Base-by-base conservation (phyloP, 2,888 invertebrate genomes). In the Calephelis perditalis region DNA sequence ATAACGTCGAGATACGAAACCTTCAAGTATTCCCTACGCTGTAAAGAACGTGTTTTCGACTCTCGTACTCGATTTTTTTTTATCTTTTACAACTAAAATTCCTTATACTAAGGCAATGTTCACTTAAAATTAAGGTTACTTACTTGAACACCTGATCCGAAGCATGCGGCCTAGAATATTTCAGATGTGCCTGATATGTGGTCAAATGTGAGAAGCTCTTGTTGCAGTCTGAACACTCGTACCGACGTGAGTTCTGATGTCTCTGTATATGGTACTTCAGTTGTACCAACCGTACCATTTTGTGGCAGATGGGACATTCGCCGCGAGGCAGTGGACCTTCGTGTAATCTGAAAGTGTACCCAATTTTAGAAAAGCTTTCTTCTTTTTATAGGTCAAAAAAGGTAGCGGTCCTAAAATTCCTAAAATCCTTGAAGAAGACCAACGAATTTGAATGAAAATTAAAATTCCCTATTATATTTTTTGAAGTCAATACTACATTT, bases 121-220 rank as follows among this genome's bases (percentile, higher is more conserved):
- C 2, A 44, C 40, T 6, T 12, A 55, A 6, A 44, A n/a, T n/a
- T 35, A 6, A 36, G 5, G 12, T 12, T 15, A 78, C 85, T 79
- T 12, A 88, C 88, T 87, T 88, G 67, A 86, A 82, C 0, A 88
- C 81, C 10, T 79, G 77, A 0, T 87, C 88, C 0, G 79, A 73
- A 0, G 87, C 88, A 62, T 88, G 88, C 12, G 87, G 85, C 2
- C 88, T 63, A 0, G 86, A 84, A 62, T 86, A 88, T 67, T 88
- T 88, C 0, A 87, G 67, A 44, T 89, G 89, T 0, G 85, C 89
- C 60, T 87, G 87, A 62, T 86, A 89, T 0, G 89, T 88, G 0
- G 86, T 81, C 0, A 85, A 69, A 11, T 88, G 86, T 0, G 86
- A 84, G 76, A 87, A 87, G 10, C 82, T 72, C 68, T 89, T 89